A percentile compares a stretch with the other conserved stretches of the same genome.
phyloP scores from a whole-genome alignment of 2,797 vertebrate genomes.

The Bradypodion ventrale region DNA sequence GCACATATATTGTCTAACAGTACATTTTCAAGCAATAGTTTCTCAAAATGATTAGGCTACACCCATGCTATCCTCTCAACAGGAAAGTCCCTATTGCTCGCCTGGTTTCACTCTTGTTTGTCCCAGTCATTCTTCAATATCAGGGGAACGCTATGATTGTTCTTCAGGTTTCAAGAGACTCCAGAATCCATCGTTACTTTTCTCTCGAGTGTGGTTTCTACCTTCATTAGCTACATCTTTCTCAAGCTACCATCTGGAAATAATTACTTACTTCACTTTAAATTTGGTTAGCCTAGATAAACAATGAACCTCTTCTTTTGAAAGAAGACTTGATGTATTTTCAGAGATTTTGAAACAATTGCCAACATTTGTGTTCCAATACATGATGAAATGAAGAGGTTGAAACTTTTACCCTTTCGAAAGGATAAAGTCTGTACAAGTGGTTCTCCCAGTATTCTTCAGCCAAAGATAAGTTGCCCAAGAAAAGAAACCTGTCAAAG shows the following conservation, averaged over 20 bases:
- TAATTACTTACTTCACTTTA: conserved; percentile 7
- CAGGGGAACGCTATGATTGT: conserved; percentile 12
- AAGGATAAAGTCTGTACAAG: background rate
- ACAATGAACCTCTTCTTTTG: conserved; percentile 21
- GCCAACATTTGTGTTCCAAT: background rate
- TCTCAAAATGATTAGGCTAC: background rate
- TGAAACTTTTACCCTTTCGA: background rate
- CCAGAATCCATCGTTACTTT: conserved; percentile 30
- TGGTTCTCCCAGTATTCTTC: background rate
- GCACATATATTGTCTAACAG: background rate
- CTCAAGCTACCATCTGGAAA: conserved; percentile 16
- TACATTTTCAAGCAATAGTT: background rate
- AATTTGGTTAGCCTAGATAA: conserved; percentile 5
- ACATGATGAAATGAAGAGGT: background rate
- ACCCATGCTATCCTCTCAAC: background rate
- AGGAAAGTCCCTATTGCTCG: background rate
- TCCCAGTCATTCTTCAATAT: background rate
- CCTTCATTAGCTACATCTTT: background rate
- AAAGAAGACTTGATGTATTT: fast-evolving
- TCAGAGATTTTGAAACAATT: background rate
- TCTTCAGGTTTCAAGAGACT: conserved; percentile 33
- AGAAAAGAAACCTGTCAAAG: background rate
- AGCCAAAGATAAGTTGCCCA: background rate
- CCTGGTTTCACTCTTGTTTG: background rate
- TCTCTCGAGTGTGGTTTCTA: background rate